Conservation (phyloP, 2,113 vertebrate species). For the Himantopus leucocephalus region DNA sequence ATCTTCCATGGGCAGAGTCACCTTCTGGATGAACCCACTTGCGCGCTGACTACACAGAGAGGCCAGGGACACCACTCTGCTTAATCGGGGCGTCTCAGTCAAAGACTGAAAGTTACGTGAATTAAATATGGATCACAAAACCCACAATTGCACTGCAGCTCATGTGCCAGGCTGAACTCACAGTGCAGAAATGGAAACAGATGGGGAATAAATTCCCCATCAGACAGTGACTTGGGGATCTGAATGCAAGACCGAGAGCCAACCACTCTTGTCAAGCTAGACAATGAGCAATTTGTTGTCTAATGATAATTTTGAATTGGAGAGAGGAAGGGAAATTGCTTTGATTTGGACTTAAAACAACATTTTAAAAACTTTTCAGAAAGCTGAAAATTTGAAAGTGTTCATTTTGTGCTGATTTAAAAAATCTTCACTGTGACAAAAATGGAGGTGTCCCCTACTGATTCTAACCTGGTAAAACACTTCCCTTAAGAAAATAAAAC, state of each 20-base stretch:
- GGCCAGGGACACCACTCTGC: background rate
- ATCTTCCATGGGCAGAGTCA: background rate
- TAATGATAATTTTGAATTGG: background rate
- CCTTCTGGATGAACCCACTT: background rate
- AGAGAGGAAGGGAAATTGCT: background rate
- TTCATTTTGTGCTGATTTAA: background rate
- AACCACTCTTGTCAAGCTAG: background rate
- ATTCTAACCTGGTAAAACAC: background rate
- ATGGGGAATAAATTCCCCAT: background rate
- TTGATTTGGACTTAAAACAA: background rate
- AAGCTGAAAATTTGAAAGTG: background rate
- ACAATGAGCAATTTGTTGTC: slow-evolving; percentile 16
- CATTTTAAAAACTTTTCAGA: background rate
- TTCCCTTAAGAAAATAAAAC: background rate
- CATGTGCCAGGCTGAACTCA: background rate
- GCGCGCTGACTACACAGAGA: background rate
- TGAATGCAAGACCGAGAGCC: background rate
- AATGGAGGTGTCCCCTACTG: background rate
- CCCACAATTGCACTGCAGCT: background rate
- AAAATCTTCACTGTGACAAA: background rate
- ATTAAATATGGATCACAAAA: slow-evolving; percentile 21
- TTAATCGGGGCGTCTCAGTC: background rate
- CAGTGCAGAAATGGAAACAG: background rate
- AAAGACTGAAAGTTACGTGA: background rate
- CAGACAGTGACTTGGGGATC: background rate